Percentiles rank a stretch among this genome's conserved stretches.
These are phyloP conservation scores for Candidula unifasciata DNA, from an alignment of 2,888 invertebrate genomes.

Conservation along the genomic window DNA sequence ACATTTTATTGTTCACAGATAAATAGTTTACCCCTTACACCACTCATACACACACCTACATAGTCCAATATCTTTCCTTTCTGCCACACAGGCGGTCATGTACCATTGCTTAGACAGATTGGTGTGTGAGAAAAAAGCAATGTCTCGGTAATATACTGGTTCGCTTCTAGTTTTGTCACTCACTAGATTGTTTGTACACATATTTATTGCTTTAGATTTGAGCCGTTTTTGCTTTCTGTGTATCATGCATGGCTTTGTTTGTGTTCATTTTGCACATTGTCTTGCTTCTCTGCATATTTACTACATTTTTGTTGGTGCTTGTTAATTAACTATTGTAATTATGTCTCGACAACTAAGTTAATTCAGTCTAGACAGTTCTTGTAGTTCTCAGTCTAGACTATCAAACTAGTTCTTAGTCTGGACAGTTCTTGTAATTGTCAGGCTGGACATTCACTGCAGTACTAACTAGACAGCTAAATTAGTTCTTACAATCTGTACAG, in stretches of 20 bases:
- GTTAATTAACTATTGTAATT: no score
- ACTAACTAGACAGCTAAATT: no score
- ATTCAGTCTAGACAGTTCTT: no score
- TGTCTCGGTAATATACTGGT: conserved; percentile 28
- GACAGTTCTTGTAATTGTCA: no score
- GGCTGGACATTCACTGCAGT: no score
- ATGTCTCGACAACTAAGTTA: no score
- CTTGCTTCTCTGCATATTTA: not conserved
- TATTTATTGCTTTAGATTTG: not conserved
- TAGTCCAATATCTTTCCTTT: conserved; percentile 1
- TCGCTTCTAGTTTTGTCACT: conserved; percentile 18
- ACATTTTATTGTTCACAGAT: no score
- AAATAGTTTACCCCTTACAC: no score
- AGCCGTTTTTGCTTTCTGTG: not conserved
- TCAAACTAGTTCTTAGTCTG: no score
- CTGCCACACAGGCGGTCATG: conserved; percentile 42
- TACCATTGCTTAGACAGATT: conserved; percentile 40
- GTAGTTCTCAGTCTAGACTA: no score
- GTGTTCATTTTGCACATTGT: not conserved
- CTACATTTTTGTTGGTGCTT: not conserved
- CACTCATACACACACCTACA: no score
- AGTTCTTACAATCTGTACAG: no score
- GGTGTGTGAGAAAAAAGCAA: not conserved
- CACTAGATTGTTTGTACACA: not conserved
- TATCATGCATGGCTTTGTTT: conserved; percentile 4